phyloP scores from a whole-genome alignment of 1,140 invertebrate species.

The Musca domestica region DNA sequence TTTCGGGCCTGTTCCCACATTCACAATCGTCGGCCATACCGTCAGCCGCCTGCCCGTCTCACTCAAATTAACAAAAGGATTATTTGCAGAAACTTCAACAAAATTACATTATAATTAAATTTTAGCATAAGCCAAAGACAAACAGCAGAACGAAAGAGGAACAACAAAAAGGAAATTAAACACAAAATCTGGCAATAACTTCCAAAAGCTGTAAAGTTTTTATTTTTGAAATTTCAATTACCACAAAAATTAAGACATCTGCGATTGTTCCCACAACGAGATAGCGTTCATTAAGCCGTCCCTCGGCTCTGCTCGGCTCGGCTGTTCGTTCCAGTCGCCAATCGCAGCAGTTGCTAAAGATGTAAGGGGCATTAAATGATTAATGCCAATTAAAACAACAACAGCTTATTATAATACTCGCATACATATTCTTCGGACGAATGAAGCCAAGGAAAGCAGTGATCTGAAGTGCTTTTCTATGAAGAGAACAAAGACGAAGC shows the following conservation, averaged over 20 bases:
- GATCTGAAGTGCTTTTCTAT: too few species aligned
- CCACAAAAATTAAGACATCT: constrained; percentile 4
- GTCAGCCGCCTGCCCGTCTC: background rate
- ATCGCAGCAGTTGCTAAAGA: too few species aligned
- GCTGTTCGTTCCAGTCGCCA: too few species aligned
- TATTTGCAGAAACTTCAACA: constrained; percentile 17
- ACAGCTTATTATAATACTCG: too few species aligned
- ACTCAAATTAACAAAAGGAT: constrained; percentile 15
- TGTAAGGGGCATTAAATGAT: too few species aligned
- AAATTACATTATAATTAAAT: constrained; percentile 22
- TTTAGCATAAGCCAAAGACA: constrained; percentile 10
- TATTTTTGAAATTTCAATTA: constrained; percentile 14
- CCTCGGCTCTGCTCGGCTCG: too few species aligned
- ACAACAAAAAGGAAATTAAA: background rate
- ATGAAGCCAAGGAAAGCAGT: too few species aligned
- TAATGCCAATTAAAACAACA: too few species aligned
- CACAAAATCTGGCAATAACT: background rate
- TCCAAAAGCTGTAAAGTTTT: background rate
- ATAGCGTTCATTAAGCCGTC: too few species aligned
- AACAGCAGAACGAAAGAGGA: background rate
- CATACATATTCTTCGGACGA: too few species aligned
- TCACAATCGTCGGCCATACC: background rate
- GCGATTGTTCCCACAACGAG: background rate
- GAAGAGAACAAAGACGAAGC: too few species aligned
- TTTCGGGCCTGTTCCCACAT: background rate